A percentile compares a stretch with the other conserved stretches of the same genome.
Evolutionary conservation across 2,888 invertebrate genomes (phyloP).

Genomic region (Sinhomidia bicolor): DNA sequence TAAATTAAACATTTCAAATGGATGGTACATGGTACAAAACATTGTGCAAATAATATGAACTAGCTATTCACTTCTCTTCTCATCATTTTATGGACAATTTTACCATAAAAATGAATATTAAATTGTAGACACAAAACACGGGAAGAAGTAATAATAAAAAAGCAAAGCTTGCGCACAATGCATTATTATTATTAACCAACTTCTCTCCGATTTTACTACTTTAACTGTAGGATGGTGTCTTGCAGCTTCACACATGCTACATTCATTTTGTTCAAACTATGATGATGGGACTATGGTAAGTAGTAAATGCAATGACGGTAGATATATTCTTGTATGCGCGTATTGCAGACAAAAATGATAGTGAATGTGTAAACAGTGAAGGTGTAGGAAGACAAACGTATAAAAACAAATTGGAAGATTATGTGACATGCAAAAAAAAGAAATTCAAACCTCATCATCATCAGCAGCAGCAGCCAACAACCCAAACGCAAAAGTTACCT

Average conservation of each 20-base stretch:
- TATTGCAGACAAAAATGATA: too few species aligned
- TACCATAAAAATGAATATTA: constrained; percentile 8
- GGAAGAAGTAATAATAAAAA: background rate
- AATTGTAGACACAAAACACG: background rate
- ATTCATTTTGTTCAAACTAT: background rate
- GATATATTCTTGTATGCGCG: too few species aligned
- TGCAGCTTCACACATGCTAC: background rate
- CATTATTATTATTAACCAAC: too few species aligned
- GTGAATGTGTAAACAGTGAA: background rate
- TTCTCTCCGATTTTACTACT: background rate
- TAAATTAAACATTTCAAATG: too few species aligned
- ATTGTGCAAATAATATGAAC: too few species aligned
- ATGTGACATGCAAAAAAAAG: background rate
- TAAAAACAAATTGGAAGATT: background rate
- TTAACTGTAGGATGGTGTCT: background rate
- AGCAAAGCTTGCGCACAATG: too few species aligned
- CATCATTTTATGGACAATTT: background rate
- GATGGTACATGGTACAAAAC: too few species aligned
- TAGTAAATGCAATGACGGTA: too few species aligned
- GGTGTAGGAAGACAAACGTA: background rate
- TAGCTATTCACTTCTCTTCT: background rate
- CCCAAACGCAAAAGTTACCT: background rate
- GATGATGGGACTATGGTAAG: too few species aligned
- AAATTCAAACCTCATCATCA: background rate
- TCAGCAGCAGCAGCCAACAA: too few species aligned